phyloP scores from a whole-genome alignment of 2,797 vertebrate species.

The Pangasius larnaudii region DNA sequence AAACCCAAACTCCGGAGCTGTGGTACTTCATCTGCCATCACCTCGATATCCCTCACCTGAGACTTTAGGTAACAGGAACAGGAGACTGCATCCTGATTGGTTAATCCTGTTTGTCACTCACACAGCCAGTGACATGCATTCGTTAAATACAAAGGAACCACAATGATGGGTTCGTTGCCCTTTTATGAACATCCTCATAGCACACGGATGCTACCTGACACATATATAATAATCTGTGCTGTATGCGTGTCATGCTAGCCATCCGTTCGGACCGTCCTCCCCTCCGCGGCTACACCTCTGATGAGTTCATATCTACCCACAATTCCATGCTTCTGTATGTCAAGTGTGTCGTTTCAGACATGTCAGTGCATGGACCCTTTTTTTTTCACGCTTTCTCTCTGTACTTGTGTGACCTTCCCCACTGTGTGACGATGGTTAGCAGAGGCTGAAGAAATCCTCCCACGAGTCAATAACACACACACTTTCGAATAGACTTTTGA shows the following conservation, averaged over 20 bases:
- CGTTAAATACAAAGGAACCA: neutral
- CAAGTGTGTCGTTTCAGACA: neutral
- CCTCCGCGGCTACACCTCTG: neutral
- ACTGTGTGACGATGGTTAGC: neutral
- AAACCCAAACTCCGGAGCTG: neutral
- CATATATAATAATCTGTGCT: neutral
- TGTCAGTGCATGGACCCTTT: neutral
- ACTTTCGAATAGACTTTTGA: neutral
- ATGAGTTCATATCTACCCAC: neutral
- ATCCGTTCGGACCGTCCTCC: neutral
- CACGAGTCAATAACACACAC: neutral
- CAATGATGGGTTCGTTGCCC: neutral
- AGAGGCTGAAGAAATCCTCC: neutral
- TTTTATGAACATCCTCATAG: neutral
- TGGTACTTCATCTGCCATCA: neutral
- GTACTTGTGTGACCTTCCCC: constrained; percentile 10
- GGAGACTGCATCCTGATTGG: neutral
- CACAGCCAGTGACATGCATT: neutral
- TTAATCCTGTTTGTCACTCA: neutral
- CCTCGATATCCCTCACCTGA: neutral
- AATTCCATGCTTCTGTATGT: neutral
- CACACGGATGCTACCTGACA: neutral
- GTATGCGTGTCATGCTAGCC: neutral
- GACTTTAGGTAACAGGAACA: neutral
- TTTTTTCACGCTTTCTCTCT: neutral